Evolutionary conservation across 2,888 invertebrate genomes (phyloP), one percentile per base, ranked within the genome.

Genomic region (Pseudococcus longispinus): DNA sequence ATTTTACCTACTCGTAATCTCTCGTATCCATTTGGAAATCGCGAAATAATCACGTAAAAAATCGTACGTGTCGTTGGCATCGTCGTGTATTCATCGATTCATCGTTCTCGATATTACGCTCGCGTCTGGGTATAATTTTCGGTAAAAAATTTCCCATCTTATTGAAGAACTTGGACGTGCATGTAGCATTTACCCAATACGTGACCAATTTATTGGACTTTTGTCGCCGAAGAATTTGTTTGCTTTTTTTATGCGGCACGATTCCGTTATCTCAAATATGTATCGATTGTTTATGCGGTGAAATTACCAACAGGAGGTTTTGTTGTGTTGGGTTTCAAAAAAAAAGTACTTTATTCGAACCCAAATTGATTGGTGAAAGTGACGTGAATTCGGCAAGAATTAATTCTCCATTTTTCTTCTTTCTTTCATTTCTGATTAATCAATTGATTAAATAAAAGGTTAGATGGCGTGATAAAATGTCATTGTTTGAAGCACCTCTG

Each of bases 141-240:
- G 60, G 8, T 23, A 60, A 23, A 60, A 23, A 60, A 60, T 60
- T 60, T 60, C 60, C 9, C 60, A 60, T 60, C 60, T 9, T 60
- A 9, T 55, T 55, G 13, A 8, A 13, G 60, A 60, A 11, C 23
- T 11, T 60, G 1, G 11, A 74, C 74, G 74, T 74, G 74, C 74
- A 74, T 74, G 32, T 20, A 74, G 74, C 32, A 9, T 74, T 74
- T 37, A 37, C 37, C 37, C 37, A 37, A 74, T 74, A 74, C 74
- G 74, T 74, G 74, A 74, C 74, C 74, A 74, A 74, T 74, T 74
- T 74, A 32, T 37, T 18, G n/a, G 60, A 60, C 60, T 60, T 60
- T 60, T 60, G 60, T 60, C 60, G 32, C 32, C 6, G 32, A 32
- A 74, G 32, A 32, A 37, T 37, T 74, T 74, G 32, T 74, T 74